Conservation (phyloP, 2,888 invertebrate species). For the Nomada hirtipes region DNA sequence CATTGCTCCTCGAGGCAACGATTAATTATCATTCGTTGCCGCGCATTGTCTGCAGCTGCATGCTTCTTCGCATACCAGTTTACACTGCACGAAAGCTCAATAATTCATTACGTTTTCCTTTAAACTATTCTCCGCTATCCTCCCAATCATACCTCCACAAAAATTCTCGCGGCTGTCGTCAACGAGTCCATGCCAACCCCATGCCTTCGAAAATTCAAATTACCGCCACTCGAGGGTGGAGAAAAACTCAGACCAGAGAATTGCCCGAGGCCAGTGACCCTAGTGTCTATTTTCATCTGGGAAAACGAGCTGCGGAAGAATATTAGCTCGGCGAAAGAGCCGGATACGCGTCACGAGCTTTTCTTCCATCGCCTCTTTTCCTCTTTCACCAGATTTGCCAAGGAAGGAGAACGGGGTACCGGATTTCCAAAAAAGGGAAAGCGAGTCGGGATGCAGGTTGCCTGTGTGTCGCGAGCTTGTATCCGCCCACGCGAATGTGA, state of each 20-base stretch:
- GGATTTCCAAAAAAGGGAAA: constrained; percentile 83
- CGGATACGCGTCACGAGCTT: constrained; percentile 35
- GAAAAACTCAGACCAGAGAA: background rate
- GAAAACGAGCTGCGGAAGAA: background rate
- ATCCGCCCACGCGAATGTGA: constrained; percentile 70
- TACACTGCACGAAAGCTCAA: constrained; percentile 7
- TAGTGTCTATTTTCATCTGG: constrained; percentile 15
- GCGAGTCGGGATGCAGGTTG: constrained; percentile 68
- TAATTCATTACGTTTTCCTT: constrained; percentile 16
- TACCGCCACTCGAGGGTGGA: background rate
- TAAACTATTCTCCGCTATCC: background rate
- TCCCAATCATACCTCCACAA: background rate
- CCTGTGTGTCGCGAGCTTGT: constrained; percentile 58
- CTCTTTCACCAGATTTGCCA: background rate
- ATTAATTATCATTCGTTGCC: constrained; percentile 46
- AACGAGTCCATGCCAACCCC: background rate
- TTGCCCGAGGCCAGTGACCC: background rate
- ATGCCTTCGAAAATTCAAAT: constrained; percentile 20
- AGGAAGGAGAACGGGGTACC: constrained; percentile 57
- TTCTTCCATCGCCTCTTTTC: constrained; percentile 28
- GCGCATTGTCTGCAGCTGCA: constrained; percentile 33
- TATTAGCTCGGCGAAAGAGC: constrained; percentile 22
- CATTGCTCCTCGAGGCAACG: constrained; percentile 28
- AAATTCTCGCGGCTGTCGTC: background rate
- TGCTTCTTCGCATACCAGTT: constrained; percentile 2